phyloP scores from a whole-genome alignment of 2,888 invertebrate species.

The Metellina segmentata region DNA sequence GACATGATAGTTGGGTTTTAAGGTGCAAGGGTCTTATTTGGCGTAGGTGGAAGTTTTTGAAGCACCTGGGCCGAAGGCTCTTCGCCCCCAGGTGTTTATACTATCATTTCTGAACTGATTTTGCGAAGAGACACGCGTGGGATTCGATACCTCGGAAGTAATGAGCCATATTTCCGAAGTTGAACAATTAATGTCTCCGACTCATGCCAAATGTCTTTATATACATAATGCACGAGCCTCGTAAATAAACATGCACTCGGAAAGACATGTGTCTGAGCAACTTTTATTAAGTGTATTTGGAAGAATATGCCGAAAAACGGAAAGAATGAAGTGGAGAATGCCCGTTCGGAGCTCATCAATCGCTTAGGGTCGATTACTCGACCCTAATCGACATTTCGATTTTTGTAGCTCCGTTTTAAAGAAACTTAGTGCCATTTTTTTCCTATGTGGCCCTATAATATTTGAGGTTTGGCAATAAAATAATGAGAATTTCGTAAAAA shows the following conservation, averaged over 20 bases:
- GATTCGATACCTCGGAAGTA: slow-evolving; percentile 27
- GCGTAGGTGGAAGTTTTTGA: too few relatives aligned
- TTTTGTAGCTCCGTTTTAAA: background rate
- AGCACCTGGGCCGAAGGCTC: too few relatives aligned
- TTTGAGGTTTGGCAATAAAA: background rate
- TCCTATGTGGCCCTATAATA: too few relatives aligned
- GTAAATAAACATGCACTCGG: background rate
- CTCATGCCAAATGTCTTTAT: slow-evolving; percentile 30
- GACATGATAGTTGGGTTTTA: too few relatives aligned
- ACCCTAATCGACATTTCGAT: background rate
- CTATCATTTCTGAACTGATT: too few relatives aligned
- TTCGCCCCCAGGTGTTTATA: too few relatives aligned
- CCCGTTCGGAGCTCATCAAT: background rate
- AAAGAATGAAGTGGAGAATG: background rate
- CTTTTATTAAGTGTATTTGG: background rate
- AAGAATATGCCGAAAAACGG: background rate
- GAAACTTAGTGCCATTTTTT: too few relatives aligned
- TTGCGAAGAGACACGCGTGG: slow-evolving; percentile 25
- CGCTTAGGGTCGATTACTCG: background rate
- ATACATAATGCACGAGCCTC: slow-evolving; percentile 31
- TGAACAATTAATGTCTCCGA: slow-evolving; percentile 35
- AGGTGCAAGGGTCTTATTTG: too few relatives aligned
- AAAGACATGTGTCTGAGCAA: background rate
- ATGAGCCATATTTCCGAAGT: slow-evolving; percentile 40
- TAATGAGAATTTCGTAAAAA: background rate